Conservation (phyloP, 2,888 invertebrate species). For the Notodonta ziczac region DNA sequence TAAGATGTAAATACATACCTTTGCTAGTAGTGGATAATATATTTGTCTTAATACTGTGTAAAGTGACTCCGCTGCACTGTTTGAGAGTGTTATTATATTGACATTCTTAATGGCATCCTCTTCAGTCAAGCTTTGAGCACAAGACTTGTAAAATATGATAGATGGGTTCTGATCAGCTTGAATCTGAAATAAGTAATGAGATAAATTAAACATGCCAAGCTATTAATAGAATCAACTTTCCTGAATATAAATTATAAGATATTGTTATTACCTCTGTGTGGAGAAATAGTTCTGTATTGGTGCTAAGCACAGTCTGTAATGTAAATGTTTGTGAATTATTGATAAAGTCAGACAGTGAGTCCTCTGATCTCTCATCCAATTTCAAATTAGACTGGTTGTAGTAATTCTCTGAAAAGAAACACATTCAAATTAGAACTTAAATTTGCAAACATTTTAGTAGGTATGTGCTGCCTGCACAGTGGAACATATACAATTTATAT, state of each 20-base stretch:
- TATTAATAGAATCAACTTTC: too few relatives aligned
- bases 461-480: too few relatives aligned
- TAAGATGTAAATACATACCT: slow-evolving; percentile 52
- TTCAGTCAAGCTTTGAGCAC: slow-evolving; percentile 50
- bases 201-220: neutral
- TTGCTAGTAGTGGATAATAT: slow-evolving; percentile 69
- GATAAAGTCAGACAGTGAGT: slow-evolving; percentile 67
- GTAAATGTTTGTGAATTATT: slow-evolving; percentile 66
- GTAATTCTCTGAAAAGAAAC: slow-evolving; percentile 61
- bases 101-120: slow-evolving; percentile 60
- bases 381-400: slow-evolving; percentile 50
- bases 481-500: too few relatives aligned
- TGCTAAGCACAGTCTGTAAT: slow-evolving; percentile 55
- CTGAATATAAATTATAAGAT: neutral
- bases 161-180: slow-evolving; percentile 58
- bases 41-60: slow-evolving; percentile 75
- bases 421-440: too few relatives aligned
- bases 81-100: slow-evolving; percentile 69
- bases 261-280: slow-evolving; percentile 49
- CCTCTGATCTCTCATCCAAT: slow-evolving; percentile 56
- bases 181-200: slow-evolving; percentile 53
- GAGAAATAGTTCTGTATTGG: slow-evolving; percentile 50
- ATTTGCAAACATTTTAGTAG: too few relatives aligned
- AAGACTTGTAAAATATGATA: slow-evolving; percentile 75
- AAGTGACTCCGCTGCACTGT: slow-evolving; percentile 69